These are phyloP conservation scores for Colostygia pectinataria DNA, from an alignment of 2,888 invertebrate genomes.

Conservation along the genomic window DNA sequence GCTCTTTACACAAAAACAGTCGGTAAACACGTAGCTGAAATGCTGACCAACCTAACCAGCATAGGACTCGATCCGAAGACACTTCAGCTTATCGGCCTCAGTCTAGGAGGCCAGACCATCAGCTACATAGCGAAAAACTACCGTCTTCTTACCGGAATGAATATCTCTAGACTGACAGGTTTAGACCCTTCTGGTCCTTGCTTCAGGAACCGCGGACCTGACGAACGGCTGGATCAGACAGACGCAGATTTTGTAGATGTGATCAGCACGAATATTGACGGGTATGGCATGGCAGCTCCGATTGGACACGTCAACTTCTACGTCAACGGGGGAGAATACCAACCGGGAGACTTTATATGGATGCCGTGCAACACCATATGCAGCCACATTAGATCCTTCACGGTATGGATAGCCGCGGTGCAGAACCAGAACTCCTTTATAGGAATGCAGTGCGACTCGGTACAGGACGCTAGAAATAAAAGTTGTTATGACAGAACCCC, in stretches of 20 bases:
- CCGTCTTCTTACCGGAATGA: constrained; percentile 49
- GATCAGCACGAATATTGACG: constrained; percentile 62
- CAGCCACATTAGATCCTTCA: constrained; percentile 49
- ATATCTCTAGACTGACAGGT: constrained; percentile 53
- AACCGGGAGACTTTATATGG: constrained; percentile 49
- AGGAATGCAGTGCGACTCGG: constrained; percentile 51
- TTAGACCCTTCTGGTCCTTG: constrained; percentile 68
- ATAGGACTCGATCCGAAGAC: constrained; percentile 58
- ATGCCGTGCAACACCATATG: constrained; percentile 48
- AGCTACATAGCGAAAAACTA: constrained; percentile 65
- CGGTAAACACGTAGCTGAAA: constrained; percentile 56
- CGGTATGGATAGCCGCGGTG: constrained; percentile 52
- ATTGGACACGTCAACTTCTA: constrained; percentile 66
- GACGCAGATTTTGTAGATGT: constrained; percentile 68
- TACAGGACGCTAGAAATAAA: constrained; percentile 52
- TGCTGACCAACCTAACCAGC: constrained; percentile 52
- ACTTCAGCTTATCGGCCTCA: constrained; percentile 58
- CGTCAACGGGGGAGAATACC: constrained; percentile 67
- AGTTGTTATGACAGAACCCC: constrained; percentile 51
- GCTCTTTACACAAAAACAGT: constrained; percentile 51
- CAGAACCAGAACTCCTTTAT: constrained; percentile 50
- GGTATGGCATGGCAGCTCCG: constrained; percentile 62
- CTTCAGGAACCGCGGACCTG: constrained; percentile 60
- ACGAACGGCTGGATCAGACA: constrained; percentile 49
- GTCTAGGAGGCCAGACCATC: constrained; percentile 62